Conservation (phyloP, 2,113 vertebrate species). For the Neolamprologus hecqui region DNA sequence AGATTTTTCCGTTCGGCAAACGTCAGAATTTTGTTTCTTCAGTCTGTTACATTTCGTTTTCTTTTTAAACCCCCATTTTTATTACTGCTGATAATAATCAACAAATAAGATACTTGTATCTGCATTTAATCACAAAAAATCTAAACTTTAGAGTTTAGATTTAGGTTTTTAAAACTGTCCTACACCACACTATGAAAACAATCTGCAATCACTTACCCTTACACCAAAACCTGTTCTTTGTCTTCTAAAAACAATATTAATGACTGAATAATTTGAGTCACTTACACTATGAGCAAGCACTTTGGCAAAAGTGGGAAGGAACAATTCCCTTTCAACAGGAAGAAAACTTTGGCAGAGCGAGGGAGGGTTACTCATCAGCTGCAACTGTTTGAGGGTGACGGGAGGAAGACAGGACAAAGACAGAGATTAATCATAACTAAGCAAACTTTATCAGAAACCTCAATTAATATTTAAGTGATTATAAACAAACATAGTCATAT, state of each 20-base stretch:
- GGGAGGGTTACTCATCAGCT: neutral
- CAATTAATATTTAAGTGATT: neutral
- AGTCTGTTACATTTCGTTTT: neutral
- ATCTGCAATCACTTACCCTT: neutral
- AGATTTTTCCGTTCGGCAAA: neutral
- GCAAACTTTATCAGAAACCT: neutral
- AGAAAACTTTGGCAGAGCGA: neutral
- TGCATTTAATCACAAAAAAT: neutral
- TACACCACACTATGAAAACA: neutral
- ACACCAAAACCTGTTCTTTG: neutral
- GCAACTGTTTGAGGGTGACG: neutral
- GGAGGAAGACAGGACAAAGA: neutral
- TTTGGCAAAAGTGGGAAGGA: neutral
- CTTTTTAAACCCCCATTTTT: neutral
- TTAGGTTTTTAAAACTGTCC: neutral
- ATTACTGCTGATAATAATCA: neutral
- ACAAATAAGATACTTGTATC: neutral
- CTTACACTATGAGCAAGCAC: neutral
- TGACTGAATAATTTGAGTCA: neutral
- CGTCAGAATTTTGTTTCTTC: neutral
- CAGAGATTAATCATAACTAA: neutral
- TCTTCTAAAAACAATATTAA: neutral
- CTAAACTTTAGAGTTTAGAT: neutral
- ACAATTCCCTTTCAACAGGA: neutral
- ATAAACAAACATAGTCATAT: neutral